Percentiles rank a stretch among this genome's conserved stretches.
These are phyloP conservation scores for Candidula unifasciata DNA, from an alignment of 2,888 invertebrate species.

Conservation along the genomic window DNA sequence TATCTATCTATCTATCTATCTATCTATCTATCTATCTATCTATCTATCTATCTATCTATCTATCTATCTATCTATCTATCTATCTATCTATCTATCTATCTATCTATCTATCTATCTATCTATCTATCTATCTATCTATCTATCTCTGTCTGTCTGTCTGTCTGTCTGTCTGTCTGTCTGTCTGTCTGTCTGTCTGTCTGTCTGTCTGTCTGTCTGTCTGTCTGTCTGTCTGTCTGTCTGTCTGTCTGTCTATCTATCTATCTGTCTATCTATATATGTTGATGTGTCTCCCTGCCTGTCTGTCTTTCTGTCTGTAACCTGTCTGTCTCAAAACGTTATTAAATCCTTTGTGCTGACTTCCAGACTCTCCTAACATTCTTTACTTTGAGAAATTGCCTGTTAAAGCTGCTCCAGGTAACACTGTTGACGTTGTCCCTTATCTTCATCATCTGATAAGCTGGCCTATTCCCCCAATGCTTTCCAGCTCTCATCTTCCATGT, in stretches of 20 bases:
- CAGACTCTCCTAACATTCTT: too few species aligned
- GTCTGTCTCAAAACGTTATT: not conserved
- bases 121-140: not conserved
- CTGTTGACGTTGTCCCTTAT: too few species aligned
- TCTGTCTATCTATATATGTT: too few species aligned
- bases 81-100: not conserved
- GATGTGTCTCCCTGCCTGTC: not conserved
- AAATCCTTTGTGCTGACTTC: not conserved
- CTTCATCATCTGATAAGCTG: too few species aligned
- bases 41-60: too few species aligned
- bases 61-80: not conserved
- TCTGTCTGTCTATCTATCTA: not conserved
- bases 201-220: conserved; percentile 9
- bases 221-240: not conserved
- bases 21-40: too few species aligned
- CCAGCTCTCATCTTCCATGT: too few species aligned
- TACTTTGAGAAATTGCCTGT: too few species aligned
- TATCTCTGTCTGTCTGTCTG: conserved; percentile 3
- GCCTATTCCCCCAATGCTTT: too few species aligned
- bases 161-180: conserved; percentile 22
- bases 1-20: too few species aligned
- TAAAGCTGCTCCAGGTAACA: too few species aligned
- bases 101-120: not conserved
- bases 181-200: not conserved
- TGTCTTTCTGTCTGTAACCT: conserved; percentile 7